Percentiles rank a stretch among this genome's conserved stretches.
Conservation (phyloP, 2,888 invertebrate species). For the Ischnus inquisitorius region DNA sequence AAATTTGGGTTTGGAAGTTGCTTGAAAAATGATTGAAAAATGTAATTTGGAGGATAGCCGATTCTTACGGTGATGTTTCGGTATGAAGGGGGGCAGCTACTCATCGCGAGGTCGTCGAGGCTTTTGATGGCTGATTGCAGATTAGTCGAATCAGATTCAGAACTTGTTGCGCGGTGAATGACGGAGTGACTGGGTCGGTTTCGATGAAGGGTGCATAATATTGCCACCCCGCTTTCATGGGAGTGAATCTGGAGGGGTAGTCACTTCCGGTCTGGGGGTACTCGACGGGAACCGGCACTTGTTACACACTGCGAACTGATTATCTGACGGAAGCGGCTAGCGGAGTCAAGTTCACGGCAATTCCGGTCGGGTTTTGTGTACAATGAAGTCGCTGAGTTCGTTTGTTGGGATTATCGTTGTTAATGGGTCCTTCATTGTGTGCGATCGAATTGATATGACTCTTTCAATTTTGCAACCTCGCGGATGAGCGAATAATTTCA, state of each 20-base stretch:
- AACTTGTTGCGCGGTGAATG: slow-evolving; percentile 69
- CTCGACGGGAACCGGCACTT: slow-evolving; percentile 72
- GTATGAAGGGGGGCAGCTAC: neutral
- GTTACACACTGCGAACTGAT: slow-evolving; percentile 70
- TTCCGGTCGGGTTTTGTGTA: slow-evolving; percentile 60
- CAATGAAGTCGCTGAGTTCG: slow-evolving; percentile 50
- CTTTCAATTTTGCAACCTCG: slow-evolving; percentile 16
- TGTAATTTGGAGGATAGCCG: neutral
- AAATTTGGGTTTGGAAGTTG: no score
- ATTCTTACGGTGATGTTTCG: neutral
- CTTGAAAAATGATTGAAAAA: neutral
- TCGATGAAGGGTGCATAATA: slow-evolving; percentile 72
- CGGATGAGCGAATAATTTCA: neutral
- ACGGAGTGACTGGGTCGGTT: slow-evolving; percentile 65
- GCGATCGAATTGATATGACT: slow-evolving; percentile 6
- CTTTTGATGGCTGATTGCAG: slow-evolving; percentile 52
- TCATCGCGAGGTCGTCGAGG: slow-evolving; percentile 38
- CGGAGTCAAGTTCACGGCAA: slow-evolving; percentile 67
- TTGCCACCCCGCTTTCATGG: slow-evolving; percentile 70
- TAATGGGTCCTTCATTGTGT: slow-evolving; percentile 1
- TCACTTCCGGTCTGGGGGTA: slow-evolving; percentile 71
- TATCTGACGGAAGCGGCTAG: slow-evolving; percentile 68
- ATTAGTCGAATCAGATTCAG: slow-evolving; percentile 63
- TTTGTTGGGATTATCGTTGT: slow-evolving; percentile 48
- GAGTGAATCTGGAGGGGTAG: slow-evolving; percentile 68